Percentiles rank a stretch among this genome's conserved stretches.
Conservation (phyloP, 2,888 invertebrate species). For the Hedya salicella region DNA sequence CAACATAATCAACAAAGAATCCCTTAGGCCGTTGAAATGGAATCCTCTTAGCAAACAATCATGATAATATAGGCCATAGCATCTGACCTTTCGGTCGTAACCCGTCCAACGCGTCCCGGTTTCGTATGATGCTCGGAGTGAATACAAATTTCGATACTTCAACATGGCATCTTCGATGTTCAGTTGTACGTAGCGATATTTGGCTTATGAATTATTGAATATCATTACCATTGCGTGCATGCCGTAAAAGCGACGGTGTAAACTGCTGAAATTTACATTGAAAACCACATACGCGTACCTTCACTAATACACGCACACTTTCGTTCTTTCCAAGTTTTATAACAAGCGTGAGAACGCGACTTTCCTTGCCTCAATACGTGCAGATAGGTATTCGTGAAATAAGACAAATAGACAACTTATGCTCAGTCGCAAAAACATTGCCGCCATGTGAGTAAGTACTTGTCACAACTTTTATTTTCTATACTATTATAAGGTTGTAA, state of each 20-base stretch:
- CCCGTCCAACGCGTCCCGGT: slow-evolving; percentile 34
- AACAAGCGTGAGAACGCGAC: no score
- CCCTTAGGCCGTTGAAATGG: slow-evolving; percentile 24
- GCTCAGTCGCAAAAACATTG: no score
- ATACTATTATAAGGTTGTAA: no score
- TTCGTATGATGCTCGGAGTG: slow-evolving; percentile 30
- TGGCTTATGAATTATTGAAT: slow-evolving; percentile 28
- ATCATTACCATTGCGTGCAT: slow-evolving; percentile 1
- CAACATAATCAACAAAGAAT: slow-evolving; percentile 25
- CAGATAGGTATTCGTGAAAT: no score
- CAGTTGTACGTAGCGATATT: slow-evolving; percentile 16
- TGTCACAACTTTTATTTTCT: no score
- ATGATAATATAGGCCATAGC: slow-evolving; percentile 41
- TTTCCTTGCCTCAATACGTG: no score
- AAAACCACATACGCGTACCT: neutral
- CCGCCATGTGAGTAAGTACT: no score
- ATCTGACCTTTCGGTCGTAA: slow-evolving; percentile 43
- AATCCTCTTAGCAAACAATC: slow-evolving; percentile 42
- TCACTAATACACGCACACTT: no score
- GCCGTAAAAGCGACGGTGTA: slow-evolving; percentile 8
- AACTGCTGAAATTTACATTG: neutral
- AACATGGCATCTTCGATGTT: slow-evolving; percentile 23
- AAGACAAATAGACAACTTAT: no score
- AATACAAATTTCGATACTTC: slow-evolving; percentile 39
- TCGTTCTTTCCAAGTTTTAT: no score